phyloP scores from a whole-genome alignment of 2,888 invertebrate species.

The Emmelina monodactyla region DNA sequence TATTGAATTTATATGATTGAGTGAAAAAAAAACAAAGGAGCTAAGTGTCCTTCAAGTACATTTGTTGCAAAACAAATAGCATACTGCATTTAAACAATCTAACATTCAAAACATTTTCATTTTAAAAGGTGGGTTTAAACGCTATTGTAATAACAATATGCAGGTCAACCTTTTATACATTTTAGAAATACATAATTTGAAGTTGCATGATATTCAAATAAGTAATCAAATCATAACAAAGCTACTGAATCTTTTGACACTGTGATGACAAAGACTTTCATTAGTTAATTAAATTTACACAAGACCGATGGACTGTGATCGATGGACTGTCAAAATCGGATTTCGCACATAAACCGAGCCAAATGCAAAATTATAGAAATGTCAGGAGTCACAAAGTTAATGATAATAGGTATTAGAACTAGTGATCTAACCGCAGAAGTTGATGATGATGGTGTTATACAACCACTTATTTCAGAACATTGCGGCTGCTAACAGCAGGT shows the following conservation, averaged over 20 bases:
- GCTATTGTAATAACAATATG: too few relatives aligned
- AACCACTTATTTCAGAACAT: constrained; percentile 20
- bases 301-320: not conserved
- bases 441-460: constrained; percentile 26
- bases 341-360: not conserved
- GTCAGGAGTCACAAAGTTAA: constrained; percentile 30
- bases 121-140: too few relatives aligned
- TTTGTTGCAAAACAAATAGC: too few relatives aligned
- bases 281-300: not conserved
- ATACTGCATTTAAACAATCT: too few relatives aligned
- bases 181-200: too few relatives aligned
- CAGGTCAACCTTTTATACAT: too few relatives aligned
- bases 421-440: constrained; percentile 29
- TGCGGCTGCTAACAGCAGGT: not conserved
- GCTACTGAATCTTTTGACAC: not conserved
- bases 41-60: too few relatives aligned
- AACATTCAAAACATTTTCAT: too few relatives aligned
- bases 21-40: too few relatives aligned
- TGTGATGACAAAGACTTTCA: not conserved
- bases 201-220: too few relatives aligned
- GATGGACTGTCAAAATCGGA: not conserved
- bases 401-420: constrained; percentile 20
- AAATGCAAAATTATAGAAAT: constrained; percentile 8
- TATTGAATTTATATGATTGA: too few relatives aligned
- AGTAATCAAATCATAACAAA: not conserved